A percentile compares a stretch with the other conserved stretches of the same genome.
These are phyloP conservation scores for Lipotes vexillifer DNA, from an alignment of 2,113 vertebrate species.

Conservation along the genomic window DNA sequence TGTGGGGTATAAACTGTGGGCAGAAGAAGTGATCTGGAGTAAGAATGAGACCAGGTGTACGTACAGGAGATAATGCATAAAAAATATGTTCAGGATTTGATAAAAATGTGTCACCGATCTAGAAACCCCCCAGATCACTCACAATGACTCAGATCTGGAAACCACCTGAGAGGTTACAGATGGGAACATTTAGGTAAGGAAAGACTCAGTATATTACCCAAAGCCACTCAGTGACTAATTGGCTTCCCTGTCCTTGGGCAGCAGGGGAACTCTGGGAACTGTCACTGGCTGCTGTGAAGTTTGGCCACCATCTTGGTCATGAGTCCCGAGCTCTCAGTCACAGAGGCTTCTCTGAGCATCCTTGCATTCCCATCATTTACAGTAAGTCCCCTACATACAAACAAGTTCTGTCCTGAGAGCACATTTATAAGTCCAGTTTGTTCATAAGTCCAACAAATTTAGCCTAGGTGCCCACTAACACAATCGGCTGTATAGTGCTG, in stretches of 20 bases:
- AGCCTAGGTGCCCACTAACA: too few relatives aligned
- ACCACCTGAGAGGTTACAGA: accelerated
- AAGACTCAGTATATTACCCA: accelerated
- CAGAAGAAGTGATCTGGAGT: accelerated
- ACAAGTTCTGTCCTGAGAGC: too few relatives aligned
- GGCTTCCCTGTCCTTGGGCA: accelerated
- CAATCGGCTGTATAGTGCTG: too few relatives aligned
- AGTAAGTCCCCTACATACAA: too few relatives aligned
- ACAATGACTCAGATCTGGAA: accelerated
- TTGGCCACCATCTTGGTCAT: accelerated
- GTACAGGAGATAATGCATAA: accelerated
- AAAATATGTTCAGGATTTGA: accelerated
- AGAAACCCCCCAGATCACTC: background rate
- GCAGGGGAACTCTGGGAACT: accelerated
- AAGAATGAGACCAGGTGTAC: accelerated
- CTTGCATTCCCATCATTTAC: accelerated
- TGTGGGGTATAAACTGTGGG: accelerated
- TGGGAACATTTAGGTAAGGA: accelerated
- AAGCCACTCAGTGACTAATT: accelerated
- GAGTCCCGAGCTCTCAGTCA: too few relatives aligned
- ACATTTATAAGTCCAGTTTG: too few relatives aligned
- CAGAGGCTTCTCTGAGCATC: background rate
- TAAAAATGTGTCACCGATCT: too few relatives aligned
- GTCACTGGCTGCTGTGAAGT: accelerated
- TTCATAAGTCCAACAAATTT: too few relatives aligned